Conservation (phyloP, 92 coral and sea anemone genomes). For the Heliopora coerulea region DNA sequence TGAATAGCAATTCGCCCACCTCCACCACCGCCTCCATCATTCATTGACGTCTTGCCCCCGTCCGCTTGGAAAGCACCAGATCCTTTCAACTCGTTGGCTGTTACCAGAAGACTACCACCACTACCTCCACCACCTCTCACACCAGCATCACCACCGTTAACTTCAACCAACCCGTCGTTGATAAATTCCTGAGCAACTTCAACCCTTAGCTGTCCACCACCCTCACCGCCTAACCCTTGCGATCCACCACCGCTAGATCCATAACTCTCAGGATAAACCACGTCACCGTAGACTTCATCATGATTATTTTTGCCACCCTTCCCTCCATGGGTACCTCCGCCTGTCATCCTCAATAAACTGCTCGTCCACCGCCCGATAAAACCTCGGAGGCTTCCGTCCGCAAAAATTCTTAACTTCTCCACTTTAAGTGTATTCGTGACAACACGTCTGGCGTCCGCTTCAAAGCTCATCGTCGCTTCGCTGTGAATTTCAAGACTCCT, state of each 20-base stretch:
- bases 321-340: neutral
- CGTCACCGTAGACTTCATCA: constrained; percentile 62
- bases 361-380: constrained; percentile 6
- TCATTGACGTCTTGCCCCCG: constrained; percentile 64
- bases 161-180: constrained; percentile 70
- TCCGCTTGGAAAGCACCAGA: constrained; percentile 68
- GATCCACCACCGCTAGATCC: constrained; percentile 82
- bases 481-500: constrained; percentile 70
- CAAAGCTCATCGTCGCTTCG: constrained; percentile 69
- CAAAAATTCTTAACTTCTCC: constrained; percentile 51
- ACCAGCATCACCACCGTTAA: constrained; percentile 63
- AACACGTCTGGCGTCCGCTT: constrained; percentile 53
- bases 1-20: constrained; percentile 78
- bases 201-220: constrained; percentile 75
- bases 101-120: constrained; percentile 79
- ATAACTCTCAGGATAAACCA: constrained; percentile 57
- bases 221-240: constrained; percentile 75
- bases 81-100: constrained; percentile 58
- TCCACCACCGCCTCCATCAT: constrained; percentile 77
- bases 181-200: constrained; percentile 47
- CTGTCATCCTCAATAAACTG: neutral
- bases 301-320: constrained; percentile 54
- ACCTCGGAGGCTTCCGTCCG: constrained; percentile 70
- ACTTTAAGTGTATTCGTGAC: constrained; percentile 47
- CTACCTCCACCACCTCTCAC: constrained; percentile 88